phyloP scores from a whole-genome alignment of 2,797 vertebrate genomes.

The Rhinichthys osculus region DNA sequence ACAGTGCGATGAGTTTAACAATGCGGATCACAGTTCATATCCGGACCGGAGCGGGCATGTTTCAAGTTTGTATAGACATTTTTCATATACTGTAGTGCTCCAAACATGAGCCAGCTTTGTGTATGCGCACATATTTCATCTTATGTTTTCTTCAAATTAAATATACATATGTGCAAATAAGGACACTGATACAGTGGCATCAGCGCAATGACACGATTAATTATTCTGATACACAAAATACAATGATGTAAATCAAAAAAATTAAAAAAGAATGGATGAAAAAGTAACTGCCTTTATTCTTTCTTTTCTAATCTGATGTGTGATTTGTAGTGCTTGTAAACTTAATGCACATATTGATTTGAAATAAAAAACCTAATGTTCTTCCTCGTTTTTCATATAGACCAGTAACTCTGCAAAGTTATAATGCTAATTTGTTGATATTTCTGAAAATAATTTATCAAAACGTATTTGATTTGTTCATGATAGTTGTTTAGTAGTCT shows the following conservation, averaged over 20 bases:
- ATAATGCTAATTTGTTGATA: neutral
- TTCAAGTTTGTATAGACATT: too few species aligned
- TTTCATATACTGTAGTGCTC: too few species aligned
- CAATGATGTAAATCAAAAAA: neutral
- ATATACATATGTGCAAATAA: neutral
- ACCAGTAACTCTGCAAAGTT: neutral
- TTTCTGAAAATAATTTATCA: neutral
- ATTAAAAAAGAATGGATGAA: too few species aligned
- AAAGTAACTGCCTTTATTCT: neutral
- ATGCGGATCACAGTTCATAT: neutral
- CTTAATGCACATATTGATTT: neutral
- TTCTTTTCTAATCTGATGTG: neutral
- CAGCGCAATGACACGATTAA: neutral
- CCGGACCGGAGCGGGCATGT: too few species aligned
- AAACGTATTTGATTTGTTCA: neutral
- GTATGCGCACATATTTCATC: too few species aligned
- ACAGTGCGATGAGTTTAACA: too few species aligned
- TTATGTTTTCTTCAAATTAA: neutral
- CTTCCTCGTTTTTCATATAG: neutral
- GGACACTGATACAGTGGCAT: too few species aligned
- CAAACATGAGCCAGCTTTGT: too few species aligned
- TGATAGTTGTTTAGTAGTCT: neutral
- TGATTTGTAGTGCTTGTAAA: neutral
- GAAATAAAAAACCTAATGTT: too few species aligned
- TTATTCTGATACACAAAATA: neutral